Base-by-base conservation (phyloP, 2,888 invertebrate species). In the Cryptocheilus praepositus region DNA sequence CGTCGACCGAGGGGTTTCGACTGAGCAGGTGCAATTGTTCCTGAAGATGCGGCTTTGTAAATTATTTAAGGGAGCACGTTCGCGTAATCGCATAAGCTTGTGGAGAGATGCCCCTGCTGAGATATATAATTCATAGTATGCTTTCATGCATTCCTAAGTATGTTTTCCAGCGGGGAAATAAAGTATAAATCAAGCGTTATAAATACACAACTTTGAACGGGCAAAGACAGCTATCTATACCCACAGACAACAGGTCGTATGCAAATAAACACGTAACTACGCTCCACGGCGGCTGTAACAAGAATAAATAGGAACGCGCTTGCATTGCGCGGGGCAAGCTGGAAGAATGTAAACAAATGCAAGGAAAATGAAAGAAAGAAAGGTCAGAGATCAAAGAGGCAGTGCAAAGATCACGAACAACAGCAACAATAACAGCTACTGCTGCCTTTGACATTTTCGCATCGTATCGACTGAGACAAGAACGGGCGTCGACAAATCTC, bases 141-240 rank as follows among this genome's bases (percentile, higher is more conserved):
- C 25, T 25, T 25, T 5, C 36, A 36, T 11, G 8, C 13, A 36
- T 36, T 36, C 11, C 36, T 7, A 11, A 1, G 11, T 1, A 5
- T 11, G 36, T 36, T 7, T 36, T 36, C 8, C 36, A 7, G 4
- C 4, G 8, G 4, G 5, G 61, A 66, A 70, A 57, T 65, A 57
- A 64, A 54, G 54, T 36, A 56, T 68, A 76, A 73, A 66, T 75
- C 75, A 68, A 60, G 28, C 25, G 67, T 58, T 75, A 70, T 73
- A 76, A 75, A 76, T 76, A 75, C 52, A 70, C 49, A 49, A 52
- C 43, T 36, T 59, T 43, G 60, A 52, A 43, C 28, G 52, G 21
- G 44, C 60, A 52, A 52, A 60, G 53, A 54, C 46, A 61, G 54
- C 21, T 56, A 60, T 52, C 60, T 70, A 57, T 45, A 45, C 28